Conservation (phyloP, 1,140 invertebrate genomes). For the Eueides isabella region DNA sequence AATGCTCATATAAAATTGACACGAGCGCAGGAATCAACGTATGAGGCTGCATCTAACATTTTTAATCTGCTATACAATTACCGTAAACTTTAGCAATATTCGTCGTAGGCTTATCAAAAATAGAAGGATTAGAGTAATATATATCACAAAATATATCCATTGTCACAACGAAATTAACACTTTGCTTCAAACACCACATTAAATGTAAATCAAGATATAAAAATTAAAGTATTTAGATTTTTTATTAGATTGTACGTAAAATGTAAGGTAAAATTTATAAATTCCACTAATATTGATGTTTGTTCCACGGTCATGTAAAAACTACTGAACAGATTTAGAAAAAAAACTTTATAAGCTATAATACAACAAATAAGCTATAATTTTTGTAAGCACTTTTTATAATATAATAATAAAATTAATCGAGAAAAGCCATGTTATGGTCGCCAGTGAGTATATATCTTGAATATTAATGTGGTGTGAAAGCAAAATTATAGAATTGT, state of each 20-base stretch:
- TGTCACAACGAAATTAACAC: conserved; percentile 64
- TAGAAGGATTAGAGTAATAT: conserved; percentile 80
- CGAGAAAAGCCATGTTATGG: no score
- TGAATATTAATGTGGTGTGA: conserved; percentile 53
- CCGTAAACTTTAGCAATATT: conserved; percentile 72
- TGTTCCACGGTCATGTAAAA: no score
- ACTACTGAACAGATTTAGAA: no score
- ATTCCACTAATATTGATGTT: no score
- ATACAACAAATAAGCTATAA: background rate
- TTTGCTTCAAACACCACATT: conserved; percentile 72
- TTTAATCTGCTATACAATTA: conserved; percentile 72
- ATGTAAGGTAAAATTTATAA: no score
- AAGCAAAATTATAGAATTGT: conserved; percentile 67
- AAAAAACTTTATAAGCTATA: background rate
- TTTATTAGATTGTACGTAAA: no score
- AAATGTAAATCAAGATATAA: background rate
- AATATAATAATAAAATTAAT: no score
- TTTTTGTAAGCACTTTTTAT: no score
- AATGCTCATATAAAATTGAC: conserved; percentile 58
- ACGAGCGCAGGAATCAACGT: conserved; percentile 46
- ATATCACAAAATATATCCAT: conserved; percentile 82
- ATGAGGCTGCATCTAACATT: conserved; percentile 42
- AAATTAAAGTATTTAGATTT: background rate
- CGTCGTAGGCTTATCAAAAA: conserved; percentile 80
- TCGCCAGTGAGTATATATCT: no score